A percentile compares a stretch with the other conserved stretches of the same genome.
Conservation (phyloP, 2,797 vertebrate species). For the Sebastes ruberrimus region DNA sequence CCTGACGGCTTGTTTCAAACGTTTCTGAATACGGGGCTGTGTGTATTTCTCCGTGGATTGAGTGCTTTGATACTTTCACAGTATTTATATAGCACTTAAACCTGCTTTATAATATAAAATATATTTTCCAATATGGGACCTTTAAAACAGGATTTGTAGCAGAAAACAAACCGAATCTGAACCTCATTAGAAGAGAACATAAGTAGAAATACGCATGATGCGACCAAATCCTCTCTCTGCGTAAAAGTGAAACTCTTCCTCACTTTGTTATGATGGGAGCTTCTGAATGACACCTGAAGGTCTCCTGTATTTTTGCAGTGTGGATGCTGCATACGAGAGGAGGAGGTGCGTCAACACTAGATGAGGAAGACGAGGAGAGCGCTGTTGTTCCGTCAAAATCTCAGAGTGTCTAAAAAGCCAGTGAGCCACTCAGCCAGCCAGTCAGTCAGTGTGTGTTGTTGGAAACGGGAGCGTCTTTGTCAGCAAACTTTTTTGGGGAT, state of each 20-base stretch:
- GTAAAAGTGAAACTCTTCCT: not conserved
- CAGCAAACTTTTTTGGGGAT: conserved; percentile 32
- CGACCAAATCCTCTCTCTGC: not conserved
- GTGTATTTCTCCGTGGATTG: too few species aligned
- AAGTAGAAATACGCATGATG: not conserved
- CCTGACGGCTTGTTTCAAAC: too few species aligned
- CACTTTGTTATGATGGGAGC: not conserved
- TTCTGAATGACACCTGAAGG: not conserved
- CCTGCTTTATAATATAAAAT: too few species aligned
- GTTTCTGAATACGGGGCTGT: too few species aligned
- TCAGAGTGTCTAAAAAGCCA: conserved; percentile 9
- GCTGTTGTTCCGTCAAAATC: conserved; percentile 55
- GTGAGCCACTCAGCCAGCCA: not conserved
- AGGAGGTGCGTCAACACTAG: conserved; percentile 35
- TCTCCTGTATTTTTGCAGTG: not conserved
- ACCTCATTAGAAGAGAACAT: not conserved
- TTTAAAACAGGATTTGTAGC: not conserved
- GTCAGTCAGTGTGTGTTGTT: conserved; percentile 9
- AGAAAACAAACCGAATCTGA: not conserved
- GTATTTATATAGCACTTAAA: too few species aligned
- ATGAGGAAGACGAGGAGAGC: conserved; percentile 56
- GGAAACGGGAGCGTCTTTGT: conserved; percentile 32
- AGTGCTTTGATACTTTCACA: too few species aligned
- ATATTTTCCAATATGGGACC: too few species aligned
- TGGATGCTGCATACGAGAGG: conserved; percentile 50